Evolutionary conservation across 92 coral and sea anemone species (phyloP).

Genomic region (Epizoanthus ramosus): DNA sequence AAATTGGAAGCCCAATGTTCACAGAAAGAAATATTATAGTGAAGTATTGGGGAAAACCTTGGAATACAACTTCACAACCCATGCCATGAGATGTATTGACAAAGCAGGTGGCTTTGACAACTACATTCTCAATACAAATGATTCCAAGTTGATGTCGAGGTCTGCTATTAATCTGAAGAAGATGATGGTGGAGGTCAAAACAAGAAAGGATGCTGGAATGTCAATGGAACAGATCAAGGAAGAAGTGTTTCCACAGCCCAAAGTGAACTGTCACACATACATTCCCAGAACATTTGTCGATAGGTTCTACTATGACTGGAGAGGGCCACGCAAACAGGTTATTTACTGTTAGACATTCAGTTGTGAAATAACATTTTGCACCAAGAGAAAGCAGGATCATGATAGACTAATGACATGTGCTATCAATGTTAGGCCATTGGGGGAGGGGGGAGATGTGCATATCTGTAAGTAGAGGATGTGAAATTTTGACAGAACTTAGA

Average conservation of each 20-base stretch:
- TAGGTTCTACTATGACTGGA: conserved; percentile 95
- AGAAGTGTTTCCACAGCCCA: conserved; percentile 79
- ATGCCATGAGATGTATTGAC: conserved; percentile 96
- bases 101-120: conserved; percentile 99
- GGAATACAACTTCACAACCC: conserved; percentile 80
- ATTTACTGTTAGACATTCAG: conserved; percentile 80
- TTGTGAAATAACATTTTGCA: too few relatives aligned
- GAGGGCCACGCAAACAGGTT: conserved; percentile 92
- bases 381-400: too few relatives aligned
- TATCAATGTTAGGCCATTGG: too few relatives aligned
- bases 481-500: too few relatives aligned
- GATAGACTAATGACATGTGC: too few relatives aligned
- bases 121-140: conserved; percentile 86
- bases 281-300: conserved; percentile 74
- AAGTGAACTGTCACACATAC: conserved; percentile 77
- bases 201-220: conserved; percentile 78
- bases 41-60: conserved; percentile 84
- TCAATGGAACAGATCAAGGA: conserved; percentile 76
- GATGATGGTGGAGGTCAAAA: conserved; percentile 71
- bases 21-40: conserved; percentile 88
- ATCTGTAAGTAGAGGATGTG: too few relatives aligned
- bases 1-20: conserved; percentile 97
- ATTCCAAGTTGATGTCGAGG: conserved; percentile 73
- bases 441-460: too few relatives aligned
- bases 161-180: conserved; percentile 89